Conservation (phyloP, 2,113 vertebrate genomes). For the Saguinus imperator region DNA sequence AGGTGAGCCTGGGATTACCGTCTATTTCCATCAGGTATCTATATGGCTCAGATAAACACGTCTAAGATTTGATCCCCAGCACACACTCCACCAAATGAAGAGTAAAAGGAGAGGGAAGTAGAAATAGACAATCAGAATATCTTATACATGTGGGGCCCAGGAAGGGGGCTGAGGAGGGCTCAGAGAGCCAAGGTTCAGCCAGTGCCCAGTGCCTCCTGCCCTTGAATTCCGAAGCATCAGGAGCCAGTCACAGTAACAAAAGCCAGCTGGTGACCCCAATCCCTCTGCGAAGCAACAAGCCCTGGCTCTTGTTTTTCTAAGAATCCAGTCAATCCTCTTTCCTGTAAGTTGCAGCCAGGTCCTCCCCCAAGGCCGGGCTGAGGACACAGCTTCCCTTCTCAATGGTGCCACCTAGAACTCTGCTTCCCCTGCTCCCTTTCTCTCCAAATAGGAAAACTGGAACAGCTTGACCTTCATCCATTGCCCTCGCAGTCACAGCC, state of each 20-base stretch:
- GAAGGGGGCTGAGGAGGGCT: background rate
- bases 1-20: background rate
- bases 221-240: background rate
- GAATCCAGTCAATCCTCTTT: conserved; percentile 26
- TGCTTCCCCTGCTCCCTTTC: background rate
- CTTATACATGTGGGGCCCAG: background rate
- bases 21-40: fast-evolving
- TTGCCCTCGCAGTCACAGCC: no score
- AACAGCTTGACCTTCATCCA: background rate
- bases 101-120: background rate
- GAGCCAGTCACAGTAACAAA: fast-evolving
- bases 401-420: fast-evolving
- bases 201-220: background rate
- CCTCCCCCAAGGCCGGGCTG: background rate
- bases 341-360: background rate
- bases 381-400: background rate
- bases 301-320: background rate
- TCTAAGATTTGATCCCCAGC: background rate
- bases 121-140: background rate
- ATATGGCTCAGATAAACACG: fast-evolving
- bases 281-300: background rate
- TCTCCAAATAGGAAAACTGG: background rate
- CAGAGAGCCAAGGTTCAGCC: background rate
- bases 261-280: conserved; percentile 45
- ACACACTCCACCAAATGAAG: fast-evolving